Evolutionary conservation across 2,888 invertebrate genomes (phyloP).

Genomic region (Limnephilus lunatus): DNA sequence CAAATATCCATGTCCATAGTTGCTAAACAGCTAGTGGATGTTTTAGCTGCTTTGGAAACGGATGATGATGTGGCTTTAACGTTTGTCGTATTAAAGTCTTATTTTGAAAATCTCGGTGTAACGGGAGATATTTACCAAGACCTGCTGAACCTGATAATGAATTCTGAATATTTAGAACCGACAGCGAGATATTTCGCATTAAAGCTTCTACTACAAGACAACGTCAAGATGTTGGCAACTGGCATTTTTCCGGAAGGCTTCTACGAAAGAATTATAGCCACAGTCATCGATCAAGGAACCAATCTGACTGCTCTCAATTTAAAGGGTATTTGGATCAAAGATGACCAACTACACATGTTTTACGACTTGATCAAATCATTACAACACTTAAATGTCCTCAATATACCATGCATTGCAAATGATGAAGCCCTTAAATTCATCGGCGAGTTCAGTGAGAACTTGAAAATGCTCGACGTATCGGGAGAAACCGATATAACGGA

Average conservation of each 20-base stretch:
- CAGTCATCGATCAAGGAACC: slow-evolving; percentile 80
- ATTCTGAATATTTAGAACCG: slow-evolving; percentile 82
- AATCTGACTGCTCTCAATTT: slow-evolving; percentile 82
- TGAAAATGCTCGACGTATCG: slow-evolving; percentile 82
- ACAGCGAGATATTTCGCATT: slow-evolving; percentile 82
- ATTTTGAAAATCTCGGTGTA: slow-evolving; percentile 79
- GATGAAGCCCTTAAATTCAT: slow-evolving; percentile 82
- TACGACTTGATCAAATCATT: slow-evolving; percentile 79
- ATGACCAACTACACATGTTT: slow-evolving; percentile 81
- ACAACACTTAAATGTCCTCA: slow-evolving; percentile 78
- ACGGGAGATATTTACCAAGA: slow-evolving; percentile 84
- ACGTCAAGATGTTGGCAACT: slow-evolving; percentile 81
- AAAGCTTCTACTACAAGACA: slow-evolving; percentile 81
- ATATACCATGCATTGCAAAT: slow-evolving; percentile 84
- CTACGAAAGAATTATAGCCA: slow-evolving; percentile 82
- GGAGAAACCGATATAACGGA: slow-evolving; percentile 84
- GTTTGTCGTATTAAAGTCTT: slow-evolving; percentile 80
- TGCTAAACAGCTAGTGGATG: slow-evolving; percentile 80
- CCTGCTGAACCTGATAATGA: slow-evolving; percentile 81
- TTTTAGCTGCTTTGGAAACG: slow-evolving; percentile 80
- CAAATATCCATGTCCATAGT: slow-evolving; percentile 79
- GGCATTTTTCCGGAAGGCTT: slow-evolving; percentile 85
- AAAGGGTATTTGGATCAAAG: slow-evolving; percentile 86
- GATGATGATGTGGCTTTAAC: slow-evolving; percentile 78
- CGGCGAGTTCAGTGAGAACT: slow-evolving; percentile 76